phyloP scores from a whole-genome alignment of 2,113 vertebrate species.

The Tylochromis polylepis region DNA sequence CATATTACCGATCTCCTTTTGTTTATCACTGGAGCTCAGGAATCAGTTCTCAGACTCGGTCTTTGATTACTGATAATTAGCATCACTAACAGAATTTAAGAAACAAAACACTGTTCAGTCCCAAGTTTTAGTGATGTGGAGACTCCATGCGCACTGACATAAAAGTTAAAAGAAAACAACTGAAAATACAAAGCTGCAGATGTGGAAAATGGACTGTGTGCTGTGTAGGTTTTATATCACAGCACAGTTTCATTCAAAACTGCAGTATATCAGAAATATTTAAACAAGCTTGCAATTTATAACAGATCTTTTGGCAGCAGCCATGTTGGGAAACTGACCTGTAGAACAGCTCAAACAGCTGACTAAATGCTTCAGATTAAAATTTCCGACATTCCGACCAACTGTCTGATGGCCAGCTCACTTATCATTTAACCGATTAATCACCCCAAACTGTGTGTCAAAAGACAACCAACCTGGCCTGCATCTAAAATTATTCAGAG shows the following conservation, averaged over 20 bases:
- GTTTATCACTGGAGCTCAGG: neutral
- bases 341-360: neutral
- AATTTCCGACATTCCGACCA: neutral
- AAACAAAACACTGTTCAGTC: neutral
- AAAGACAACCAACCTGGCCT: neutral
- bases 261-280: neutral
- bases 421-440: neutral
- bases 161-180: neutral
- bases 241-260: neutral
- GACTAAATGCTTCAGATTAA: neutral
- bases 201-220: neutral
- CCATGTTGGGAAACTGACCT: neutral
- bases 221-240: neutral
- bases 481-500: neutral
- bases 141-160: neutral
- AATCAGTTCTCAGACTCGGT: neutral
- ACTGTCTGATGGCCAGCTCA: neutral
- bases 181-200: neutral
- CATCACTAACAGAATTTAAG: neutral
- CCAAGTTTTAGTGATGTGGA: neutral
- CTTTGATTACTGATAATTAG: neutral
- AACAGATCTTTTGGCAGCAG: neutral
- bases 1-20: neutral
- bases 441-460: neutral
- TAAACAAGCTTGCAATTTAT: neutral